Conservation (phyloP, 2,888 invertebrate species). For the Epistrophella euchroma region DNA sequence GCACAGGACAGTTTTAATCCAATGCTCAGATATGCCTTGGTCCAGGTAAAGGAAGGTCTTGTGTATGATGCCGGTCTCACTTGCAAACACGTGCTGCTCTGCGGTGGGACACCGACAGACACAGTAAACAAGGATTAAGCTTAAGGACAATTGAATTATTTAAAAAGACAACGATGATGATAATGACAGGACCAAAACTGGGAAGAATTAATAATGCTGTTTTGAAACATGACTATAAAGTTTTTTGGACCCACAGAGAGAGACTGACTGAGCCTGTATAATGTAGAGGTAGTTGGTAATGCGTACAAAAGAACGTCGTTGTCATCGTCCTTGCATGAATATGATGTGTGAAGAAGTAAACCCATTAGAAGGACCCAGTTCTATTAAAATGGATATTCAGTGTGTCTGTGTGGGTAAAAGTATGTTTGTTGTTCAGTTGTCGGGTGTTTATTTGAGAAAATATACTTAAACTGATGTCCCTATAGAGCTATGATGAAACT, state of each 20-base stretch:
- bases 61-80: not conserved
- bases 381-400: constrained; percentile 4
- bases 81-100: constrained; percentile 28
- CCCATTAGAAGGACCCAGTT: constrained; percentile 44
- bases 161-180: constrained; percentile 55
- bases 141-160: constrained; percentile 67
- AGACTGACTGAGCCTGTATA: too few species aligned
- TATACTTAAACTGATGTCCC: constrained; percentile 4
- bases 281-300: not conserved
- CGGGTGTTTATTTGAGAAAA: constrained; percentile 24
- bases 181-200: constrained; percentile 55
- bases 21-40: not conserved
- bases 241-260: constrained; percentile 16
- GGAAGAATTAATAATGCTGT: constrained; percentile 63
- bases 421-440: not conserved
- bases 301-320: not conserved
- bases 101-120: constrained; percentile 21
- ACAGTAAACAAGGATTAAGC: constrained; percentile 62
- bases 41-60: not conserved
- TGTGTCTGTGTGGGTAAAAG: not conserved
- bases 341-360: constrained; percentile 56
- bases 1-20: constrained; percentile 43
- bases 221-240: constrained; percentile 56
- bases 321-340: constrained; percentile 25
- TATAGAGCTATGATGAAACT: not conserved